These are phyloP conservation scores for Columba janthina DNA, from an alignment of 2,113 vertebrate genomes.

Conservation along the genomic window DNA sequence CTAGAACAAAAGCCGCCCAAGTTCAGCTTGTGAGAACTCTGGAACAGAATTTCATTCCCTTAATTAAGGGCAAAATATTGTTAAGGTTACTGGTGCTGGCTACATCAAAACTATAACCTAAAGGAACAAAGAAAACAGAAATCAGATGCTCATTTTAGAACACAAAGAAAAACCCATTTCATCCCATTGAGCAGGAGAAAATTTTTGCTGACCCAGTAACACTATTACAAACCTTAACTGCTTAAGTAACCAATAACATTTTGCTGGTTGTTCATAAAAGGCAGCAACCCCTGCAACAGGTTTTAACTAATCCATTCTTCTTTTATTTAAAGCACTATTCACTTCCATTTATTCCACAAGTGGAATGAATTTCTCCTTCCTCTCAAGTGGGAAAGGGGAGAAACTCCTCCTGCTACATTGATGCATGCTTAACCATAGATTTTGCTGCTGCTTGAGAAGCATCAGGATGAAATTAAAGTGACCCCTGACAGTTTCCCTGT, in stretches of 20 bases:
- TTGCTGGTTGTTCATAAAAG: not conserved
- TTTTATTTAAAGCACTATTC: not conserved
- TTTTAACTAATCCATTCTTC: not conserved
- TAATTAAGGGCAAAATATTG: not conserved
- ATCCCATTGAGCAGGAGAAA: not conserved
- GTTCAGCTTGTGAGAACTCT: not conserved
- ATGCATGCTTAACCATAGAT: not conserved
- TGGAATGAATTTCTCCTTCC: not conserved
- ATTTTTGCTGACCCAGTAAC: not conserved
- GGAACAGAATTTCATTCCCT: not conserved
- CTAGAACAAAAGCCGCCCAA: not conserved
- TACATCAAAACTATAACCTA: not conserved
- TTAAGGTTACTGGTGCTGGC: not conserved
- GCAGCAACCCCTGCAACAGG: not conserved
- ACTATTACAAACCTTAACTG: not conserved
- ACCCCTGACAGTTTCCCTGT: not conserved
- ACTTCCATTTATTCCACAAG: not conserved
- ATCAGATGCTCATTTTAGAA: not conserved
- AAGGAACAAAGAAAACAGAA: not conserved
- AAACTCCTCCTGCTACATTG: not conserved
- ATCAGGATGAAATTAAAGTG: not conserved
- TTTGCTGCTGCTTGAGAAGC: not conserved
- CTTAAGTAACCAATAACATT: not conserved
- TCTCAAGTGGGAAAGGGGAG: not conserved
- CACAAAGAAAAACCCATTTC: not conserved